Base-by-base conservation (phyloP, 2,888 invertebrate genomes). In the Cremastinae sp. region DNA sequence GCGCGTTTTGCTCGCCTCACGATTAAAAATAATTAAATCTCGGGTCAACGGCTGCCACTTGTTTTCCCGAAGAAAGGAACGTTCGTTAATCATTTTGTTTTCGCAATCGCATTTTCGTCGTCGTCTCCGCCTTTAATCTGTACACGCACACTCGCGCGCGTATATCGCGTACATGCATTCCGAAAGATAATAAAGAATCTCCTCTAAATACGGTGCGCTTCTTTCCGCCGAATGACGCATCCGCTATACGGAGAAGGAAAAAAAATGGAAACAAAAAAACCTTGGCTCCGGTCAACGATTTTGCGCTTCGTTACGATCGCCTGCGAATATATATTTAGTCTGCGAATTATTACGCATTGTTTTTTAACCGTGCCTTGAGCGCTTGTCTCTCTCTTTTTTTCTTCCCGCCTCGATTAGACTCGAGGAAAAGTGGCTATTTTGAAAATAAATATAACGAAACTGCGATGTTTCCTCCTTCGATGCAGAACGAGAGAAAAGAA, bases 51-150 rank as follows among this genome's bases (percentile, higher is more conserved):
- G 43, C 43, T 45, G 34, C n/a, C 18, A 14, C 14, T 36, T 66
- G 18, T 56, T 45, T 43, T 66, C 16, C 28, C 10, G 12, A 16
- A 41, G 54, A 43, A 10, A 43, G 41, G 18, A 54, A 53, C 28
- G 54, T 54, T 66, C 34, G 66, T 54, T 65, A 28, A 43, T 72
- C 62, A 36, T 20, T 49, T 36, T 58, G 49, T 64, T 72, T 71
- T 47, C 12, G 20, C 49, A 49, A 62, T 62, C 34, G 49, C 34
- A 0, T 36, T 62, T 51, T 45, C 45, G 34, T 65, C 54, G 16
- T 53, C 38, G 49, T 5, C 18, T 49, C 18, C 18, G 18, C 2
- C 28, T 28, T 28, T 28, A 28, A 28, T 28, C 28, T 28, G 28
- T 28, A 28, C 5, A 28, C 28, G 28, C 28, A 28, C 28, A 28